phyloP scores from a whole-genome alignment of 2,888 invertebrate species.

The Zygothrica quintamaculata region DNA sequence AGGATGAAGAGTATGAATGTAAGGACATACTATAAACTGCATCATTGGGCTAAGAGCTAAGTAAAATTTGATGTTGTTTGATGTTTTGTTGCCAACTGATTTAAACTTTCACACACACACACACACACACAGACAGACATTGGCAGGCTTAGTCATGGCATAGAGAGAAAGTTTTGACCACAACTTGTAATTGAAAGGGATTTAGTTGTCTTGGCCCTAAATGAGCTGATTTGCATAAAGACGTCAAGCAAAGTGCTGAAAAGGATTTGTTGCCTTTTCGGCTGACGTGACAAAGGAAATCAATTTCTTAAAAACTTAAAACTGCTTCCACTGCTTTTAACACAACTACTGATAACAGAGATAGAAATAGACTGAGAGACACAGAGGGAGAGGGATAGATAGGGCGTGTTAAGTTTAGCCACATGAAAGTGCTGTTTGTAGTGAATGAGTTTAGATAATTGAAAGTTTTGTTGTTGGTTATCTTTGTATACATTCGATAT shows the following conservation, averaged over 20 bases:
- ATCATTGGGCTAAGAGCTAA: constrained; percentile 40
- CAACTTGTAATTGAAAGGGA: constrained; percentile 57
- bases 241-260: constrained; percentile 13
- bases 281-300: constrained; percentile 54
- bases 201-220: constrained; percentile 45
- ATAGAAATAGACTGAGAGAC: constrained; percentile 34
- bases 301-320: constrained; percentile 56
- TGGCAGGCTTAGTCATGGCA: constrained; percentile 11
- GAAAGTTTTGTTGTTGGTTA: constrained; percentile 49
- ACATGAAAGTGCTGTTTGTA: constrained; percentile 54
- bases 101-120: constrained; percentile 29
- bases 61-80: constrained; percentile 63
- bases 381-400: constrained; percentile 14
- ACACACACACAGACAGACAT: constrained; percentile 15
- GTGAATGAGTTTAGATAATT: constrained; percentile 56
- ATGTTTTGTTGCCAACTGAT: constrained; percentile 37
- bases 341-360: neutral
- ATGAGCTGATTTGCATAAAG: constrained; percentile 66
- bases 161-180: constrained; percentile 41
- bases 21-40: too few relatives aligned
- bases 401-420: too few relatives aligned
- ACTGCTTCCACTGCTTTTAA: constrained; percentile 32
- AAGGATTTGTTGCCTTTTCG: constrained; percentile 14
- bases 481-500: too few relatives aligned
- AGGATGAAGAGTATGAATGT: too few relatives aligned